A percentile compares a stretch with the other conserved stretches of the same genome.
Evolutionary conservation across 1,140 invertebrate species (phyloP).

Genomic region (Orius laevigatus): DNA sequence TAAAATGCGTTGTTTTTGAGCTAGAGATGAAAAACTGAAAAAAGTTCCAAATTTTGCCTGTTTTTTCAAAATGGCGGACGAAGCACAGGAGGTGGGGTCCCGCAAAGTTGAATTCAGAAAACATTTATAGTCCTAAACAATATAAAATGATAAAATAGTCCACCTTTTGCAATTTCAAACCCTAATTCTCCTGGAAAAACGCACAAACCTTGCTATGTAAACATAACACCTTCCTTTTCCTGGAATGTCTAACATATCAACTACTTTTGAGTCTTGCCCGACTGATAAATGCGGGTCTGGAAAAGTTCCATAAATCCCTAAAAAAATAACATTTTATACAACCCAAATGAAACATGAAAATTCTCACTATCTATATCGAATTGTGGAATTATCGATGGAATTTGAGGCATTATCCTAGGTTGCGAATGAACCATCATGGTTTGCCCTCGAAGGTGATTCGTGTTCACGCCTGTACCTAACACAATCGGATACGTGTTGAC

Average conservation of each 20-base stretch:
- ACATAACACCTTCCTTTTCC: slow-evolving; percentile 84
- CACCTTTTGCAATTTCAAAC: too few relatives aligned
- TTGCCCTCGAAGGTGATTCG: slow-evolving; percentile 16
- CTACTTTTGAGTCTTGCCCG: slow-evolving; percentile 16
- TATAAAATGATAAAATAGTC: too few relatives aligned
- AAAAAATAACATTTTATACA: not conserved
- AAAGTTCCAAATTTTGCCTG: too few relatives aligned
- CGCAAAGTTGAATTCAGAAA: too few relatives aligned
- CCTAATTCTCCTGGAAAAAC: too few relatives aligned
- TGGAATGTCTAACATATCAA: slow-evolving; percentile 81
- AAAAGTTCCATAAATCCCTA: slow-evolving; percentile 18
- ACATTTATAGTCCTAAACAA: too few relatives aligned
- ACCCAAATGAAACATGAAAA: not conserved
- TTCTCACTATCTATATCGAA: slow-evolving; percentile 25
- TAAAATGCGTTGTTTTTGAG: too few relatives aligned
- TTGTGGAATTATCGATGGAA: slow-evolving; percentile 28
- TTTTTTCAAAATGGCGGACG: too few relatives aligned
- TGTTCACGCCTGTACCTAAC: slow-evolving; percentile 14
- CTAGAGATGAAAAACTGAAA: too few relatives aligned
- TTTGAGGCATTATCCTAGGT: slow-evolving; percentile 33
- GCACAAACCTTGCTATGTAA: slow-evolving; percentile 55
- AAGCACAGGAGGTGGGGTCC: too few relatives aligned
- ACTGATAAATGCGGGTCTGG: slow-evolving; percentile 15
- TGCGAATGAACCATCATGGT: slow-evolving; percentile 16
- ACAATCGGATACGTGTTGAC: slow-evolving; percentile 13